Evolutionary conservation across 2,113 vertebrate species (phyloP).

Genomic region (Sarotherodon lohbergeri): DNA sequence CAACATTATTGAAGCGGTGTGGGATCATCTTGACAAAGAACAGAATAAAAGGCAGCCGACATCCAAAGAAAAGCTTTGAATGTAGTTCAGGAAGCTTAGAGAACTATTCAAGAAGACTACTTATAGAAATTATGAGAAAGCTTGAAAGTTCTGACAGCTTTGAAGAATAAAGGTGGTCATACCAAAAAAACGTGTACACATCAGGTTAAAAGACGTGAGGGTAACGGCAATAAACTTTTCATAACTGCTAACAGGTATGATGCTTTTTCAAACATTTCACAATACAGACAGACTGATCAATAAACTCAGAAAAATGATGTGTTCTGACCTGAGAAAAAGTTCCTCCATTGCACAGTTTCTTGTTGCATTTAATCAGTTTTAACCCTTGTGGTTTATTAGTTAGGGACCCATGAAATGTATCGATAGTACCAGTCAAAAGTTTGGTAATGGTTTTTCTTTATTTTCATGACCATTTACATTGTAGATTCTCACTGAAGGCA

Average conservation of each 20-base stretch:
- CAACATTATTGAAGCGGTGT: background rate
- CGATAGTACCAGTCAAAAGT: background rate
- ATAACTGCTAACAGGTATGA: background rate
- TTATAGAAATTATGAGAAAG: background rate
- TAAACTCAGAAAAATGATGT: fast-evolving
- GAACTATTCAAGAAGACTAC: background rate
- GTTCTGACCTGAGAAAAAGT: background rate
- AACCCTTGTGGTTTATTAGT: background rate
- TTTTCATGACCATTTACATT: background rate
- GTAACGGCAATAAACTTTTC: background rate
- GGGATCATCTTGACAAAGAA: background rate
- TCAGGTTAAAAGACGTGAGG: background rate
- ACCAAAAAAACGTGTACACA: background rate
- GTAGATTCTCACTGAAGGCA: background rate
- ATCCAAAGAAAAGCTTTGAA: background rate
- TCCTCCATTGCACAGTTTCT: background rate
- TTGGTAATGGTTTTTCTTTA: background rate
- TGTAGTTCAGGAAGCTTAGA: background rate
- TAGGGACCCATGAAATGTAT: background rate
- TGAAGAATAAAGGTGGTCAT: background rate
- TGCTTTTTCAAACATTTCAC: background rate
- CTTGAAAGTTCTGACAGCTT: background rate
- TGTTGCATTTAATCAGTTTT: background rate
- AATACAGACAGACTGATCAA: background rate
- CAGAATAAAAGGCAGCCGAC: background rate